These are phyloP conservation scores for Daphoenositta chrysoptera DNA, from an alignment of 2,113 vertebrate species.

Conservation along the genomic window DNA sequence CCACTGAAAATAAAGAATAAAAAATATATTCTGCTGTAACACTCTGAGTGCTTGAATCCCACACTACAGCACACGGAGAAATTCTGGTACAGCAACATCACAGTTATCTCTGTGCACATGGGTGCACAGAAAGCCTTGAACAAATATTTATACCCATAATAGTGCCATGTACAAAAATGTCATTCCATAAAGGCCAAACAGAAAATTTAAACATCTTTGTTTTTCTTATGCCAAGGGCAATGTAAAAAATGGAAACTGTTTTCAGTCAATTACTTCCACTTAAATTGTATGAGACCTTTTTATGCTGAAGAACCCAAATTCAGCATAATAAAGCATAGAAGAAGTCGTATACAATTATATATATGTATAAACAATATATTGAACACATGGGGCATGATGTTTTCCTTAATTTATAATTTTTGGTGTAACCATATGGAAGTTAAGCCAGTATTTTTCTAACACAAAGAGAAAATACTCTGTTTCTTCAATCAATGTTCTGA, in stretches of 20 bases:
- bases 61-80: neutral
- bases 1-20: constrained; percentile 36
- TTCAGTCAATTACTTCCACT: neutral
- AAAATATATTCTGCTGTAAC: constrained; percentile 47
- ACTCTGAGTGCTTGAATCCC: neutral
- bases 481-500: neutral
- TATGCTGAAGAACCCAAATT: neutral
- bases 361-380: neutral
- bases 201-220: neutral
- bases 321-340: neutral
- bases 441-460: neutral
- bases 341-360: neutral
- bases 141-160: constrained; percentile 13
- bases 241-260: neutral
- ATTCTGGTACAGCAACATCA: neutral
- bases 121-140: neutral
- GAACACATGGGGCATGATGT: neutral
- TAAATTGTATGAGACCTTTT: neutral
- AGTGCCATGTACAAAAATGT: constrained; percentile 2
- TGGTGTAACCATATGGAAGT: neutral
- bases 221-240: neutral
- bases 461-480: neutral
- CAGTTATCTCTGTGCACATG: neutral
- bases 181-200: neutral
- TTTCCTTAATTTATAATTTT: neutral